Percentiles rank a stretch among this genome's conserved stretches.
Conservation (phyloP, 2,113 vertebrate genomes). For the Amazona guildingii region DNA sequence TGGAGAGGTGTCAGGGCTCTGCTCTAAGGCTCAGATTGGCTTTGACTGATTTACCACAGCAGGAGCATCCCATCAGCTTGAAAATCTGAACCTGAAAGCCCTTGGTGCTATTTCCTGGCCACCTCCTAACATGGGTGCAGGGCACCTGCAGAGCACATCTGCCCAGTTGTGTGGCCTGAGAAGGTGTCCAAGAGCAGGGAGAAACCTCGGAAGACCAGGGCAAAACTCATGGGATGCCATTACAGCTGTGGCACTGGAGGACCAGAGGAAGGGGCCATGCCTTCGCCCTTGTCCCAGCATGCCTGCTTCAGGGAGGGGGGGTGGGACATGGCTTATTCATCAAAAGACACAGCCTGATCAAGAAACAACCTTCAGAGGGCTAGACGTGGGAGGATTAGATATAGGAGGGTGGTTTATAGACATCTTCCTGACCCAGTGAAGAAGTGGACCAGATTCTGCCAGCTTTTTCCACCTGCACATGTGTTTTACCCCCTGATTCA, state of each 20-base stretch:
- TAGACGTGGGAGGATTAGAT: background rate
- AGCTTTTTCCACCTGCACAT: background rate
- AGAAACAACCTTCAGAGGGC: background rate
- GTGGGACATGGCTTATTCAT: background rate
- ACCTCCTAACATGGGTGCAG: fast-evolving
- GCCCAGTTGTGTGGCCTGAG: background rate
- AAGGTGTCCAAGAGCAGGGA: background rate
- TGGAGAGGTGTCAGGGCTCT: background rate
- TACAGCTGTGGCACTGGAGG: background rate
- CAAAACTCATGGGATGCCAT: background rate
- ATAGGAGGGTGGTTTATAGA: background rate
- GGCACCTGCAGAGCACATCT: background rate
- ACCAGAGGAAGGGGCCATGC: background rate
- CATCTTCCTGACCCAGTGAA: background rate
- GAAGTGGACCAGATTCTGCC: background rate
- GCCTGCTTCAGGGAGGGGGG: background rate
- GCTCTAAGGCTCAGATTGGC: background rate
- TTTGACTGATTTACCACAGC: background rate
- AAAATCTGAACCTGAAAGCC: background rate
- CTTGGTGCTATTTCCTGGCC: background rate
- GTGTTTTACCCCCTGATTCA: background rate
- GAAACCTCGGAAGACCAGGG: background rate
- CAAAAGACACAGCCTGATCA: background rate
- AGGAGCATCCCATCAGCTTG: background rate
- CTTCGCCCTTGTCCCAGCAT: background rate